Evolutionary conservation across 2,113 vertebrate species (phyloP).

Genomic region (Rhinopomastus cyanomelas): DNA sequence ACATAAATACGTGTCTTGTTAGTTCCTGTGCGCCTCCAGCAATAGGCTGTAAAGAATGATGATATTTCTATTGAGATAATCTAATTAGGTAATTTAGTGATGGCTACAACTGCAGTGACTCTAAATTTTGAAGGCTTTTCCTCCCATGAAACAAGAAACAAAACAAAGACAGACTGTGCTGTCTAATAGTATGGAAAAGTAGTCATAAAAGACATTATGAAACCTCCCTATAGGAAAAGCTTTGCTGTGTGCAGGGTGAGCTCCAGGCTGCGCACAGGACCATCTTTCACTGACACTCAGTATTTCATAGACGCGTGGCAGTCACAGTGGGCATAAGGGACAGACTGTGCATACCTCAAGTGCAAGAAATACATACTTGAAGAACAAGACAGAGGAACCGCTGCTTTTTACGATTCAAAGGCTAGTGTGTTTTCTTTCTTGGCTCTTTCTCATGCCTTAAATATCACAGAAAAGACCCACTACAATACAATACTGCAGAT

Average conservation of each 20-base stretch:
- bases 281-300: neutral
- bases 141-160: neutral
- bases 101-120: neutral
- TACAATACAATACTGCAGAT: neutral
- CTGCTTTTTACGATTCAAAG: neutral
- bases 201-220: neutral
- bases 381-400: neutral
- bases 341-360: neutral
- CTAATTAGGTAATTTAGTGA: neutral
- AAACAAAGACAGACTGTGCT: neutral
- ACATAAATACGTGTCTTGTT: neutral
- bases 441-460: neutral
- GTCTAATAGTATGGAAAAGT: neutral
- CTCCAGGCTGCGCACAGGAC: accelerated
- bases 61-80: neutral
- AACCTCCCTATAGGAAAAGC: neutral
- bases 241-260: too few relatives aligned
- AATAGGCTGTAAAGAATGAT: neutral
- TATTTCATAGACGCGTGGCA: neutral
- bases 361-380: neutral
- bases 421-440: neutral
- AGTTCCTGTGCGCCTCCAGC: neutral
- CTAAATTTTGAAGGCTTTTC: neutral
- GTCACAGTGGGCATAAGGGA: neutral
- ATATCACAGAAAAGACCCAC: neutral